Percentiles rank a stretch among this genome's conserved stretches.
Conservation (phyloP, 2,113 vertebrate genomes). For the Lycaon pictus region DNA sequence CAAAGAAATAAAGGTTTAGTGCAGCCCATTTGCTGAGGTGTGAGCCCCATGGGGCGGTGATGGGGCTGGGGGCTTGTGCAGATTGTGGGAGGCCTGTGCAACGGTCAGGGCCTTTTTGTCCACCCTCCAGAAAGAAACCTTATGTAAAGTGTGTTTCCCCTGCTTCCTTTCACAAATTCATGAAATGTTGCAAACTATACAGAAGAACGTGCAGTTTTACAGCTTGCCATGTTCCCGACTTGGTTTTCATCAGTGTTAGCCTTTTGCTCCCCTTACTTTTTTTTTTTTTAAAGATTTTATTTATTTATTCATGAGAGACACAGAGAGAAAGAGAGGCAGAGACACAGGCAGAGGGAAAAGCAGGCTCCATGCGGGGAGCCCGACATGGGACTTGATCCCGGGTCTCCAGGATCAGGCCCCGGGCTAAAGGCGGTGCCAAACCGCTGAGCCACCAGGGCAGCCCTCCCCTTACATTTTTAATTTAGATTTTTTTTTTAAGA, state of each 20-base stretch:
- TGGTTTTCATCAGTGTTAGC: background rate
- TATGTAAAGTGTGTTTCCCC: background rate
- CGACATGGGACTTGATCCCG: background rate
- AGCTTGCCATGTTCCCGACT: background rate
- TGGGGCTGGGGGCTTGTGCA: background rate
- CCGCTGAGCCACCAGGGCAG: background rate
- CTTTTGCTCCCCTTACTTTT: background rate
- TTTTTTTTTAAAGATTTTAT: background rate
- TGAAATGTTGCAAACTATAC: conserved; percentile 37
- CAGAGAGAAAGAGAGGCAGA: background rate
- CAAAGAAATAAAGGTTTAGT: background rate
- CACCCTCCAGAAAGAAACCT: background rate
- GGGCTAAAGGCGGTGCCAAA: background rate
- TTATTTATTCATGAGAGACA: background rate
- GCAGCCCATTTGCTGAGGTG: background rate
- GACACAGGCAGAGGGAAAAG: background rate
- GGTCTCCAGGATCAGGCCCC: background rate
- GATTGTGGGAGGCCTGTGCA: background rate
- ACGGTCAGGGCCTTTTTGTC: background rate
- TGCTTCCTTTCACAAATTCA: conserved; percentile 20
- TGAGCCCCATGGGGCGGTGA: background rate
- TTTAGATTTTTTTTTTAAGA: background rate
- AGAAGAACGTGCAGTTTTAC: background rate
- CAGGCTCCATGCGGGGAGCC: background rate
- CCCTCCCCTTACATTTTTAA: background rate